A percentile compares a stretch with the other conserved stretches of the same genome.
Conservation (phyloP, 1,140 invertebrate genomes). For the Philaenus spumarius region DNA sequence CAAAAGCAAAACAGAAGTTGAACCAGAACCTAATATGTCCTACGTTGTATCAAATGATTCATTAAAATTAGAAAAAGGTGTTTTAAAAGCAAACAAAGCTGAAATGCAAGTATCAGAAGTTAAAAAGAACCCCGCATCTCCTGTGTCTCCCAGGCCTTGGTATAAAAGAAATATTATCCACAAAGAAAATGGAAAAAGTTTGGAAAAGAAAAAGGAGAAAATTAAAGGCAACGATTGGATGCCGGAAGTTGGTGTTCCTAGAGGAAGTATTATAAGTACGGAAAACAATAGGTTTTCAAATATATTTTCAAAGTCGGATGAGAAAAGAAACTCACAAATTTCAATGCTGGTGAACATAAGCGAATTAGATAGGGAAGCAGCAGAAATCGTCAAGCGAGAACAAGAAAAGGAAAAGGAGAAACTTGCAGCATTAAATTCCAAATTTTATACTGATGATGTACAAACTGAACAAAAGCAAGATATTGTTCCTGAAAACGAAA, state of each 20-base stretch:
- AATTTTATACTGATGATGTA: slow-evolving; percentile 33
- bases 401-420: slow-evolving; percentile 39
- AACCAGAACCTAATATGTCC: slow-evolving; percentile 14
- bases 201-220: slow-evolving; percentile 27
- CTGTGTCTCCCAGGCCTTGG: slow-evolving; percentile 53
- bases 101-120: slow-evolving; percentile 19
- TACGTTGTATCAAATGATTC: slow-evolving; percentile 39
- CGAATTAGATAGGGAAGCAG: slow-evolving; percentile 69
- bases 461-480: slow-evolving; percentile 35
- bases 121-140: slow-evolving; percentile 29
- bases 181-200: slow-evolving; percentile 21
- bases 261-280: slow-evolving; percentile 15
- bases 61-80: slow-evolving; percentile 43
- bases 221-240: slow-evolving; percentile 30
- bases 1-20: slow-evolving; percentile 4
- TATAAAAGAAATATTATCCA: slow-evolving; percentile 47
- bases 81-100: slow-evolving; percentile 37
- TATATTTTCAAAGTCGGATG: slow-evolving; percentile 33
- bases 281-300: slow-evolving; percentile 34
- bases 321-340: slow-evolving; percentile 51
- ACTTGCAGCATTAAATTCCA: slow-evolving; percentile 35
- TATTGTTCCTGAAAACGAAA: slow-evolving; percentile 36
- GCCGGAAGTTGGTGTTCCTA: slow-evolving; percentile 30
- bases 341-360: slow-evolving; percentile 71
- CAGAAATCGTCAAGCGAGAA: slow-evolving; percentile 59